These are phyloP conservation scores for Lottia scabra DNA, from an alignment of 2,888 invertebrate genomes.

Conservation along the genomic window DNA sequence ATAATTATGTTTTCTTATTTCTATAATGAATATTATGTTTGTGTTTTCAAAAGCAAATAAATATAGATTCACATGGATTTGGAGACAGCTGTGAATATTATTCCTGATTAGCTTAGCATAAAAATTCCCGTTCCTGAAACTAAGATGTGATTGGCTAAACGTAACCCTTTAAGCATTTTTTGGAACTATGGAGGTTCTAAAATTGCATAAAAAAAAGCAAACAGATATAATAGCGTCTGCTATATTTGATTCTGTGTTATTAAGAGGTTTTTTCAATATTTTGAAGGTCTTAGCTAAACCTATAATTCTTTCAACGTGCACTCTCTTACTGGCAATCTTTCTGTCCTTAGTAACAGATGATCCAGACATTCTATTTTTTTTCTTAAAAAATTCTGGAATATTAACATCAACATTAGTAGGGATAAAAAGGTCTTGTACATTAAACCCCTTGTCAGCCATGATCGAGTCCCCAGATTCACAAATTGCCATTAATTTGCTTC, in stretches of 20 bases:
- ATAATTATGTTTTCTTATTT: too few relatives aligned
- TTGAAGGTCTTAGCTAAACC: conserved; percentile 26
- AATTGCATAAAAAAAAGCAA: conserved; percentile 11
- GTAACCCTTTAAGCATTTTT: background rate
- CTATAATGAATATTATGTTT: too few relatives aligned
- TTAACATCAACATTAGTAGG: conserved; percentile 31
- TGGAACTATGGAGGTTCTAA: background rate
- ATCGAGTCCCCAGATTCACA: conserved; percentile 35
- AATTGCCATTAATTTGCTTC: conserved; percentile 16
- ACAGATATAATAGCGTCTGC: conserved; percentile 6
- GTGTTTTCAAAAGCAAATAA: too few relatives aligned
- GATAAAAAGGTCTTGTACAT: conserved; percentile 24
- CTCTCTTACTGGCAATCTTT: conserved; percentile 35
- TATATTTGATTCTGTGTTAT: background rate
- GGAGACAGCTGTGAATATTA: too few relatives aligned
- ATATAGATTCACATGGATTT: too few relatives aligned
- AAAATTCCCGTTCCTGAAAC: too few relatives aligned
- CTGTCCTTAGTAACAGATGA: conserved; percentile 26
- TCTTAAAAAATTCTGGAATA: conserved; percentile 39
- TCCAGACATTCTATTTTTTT: conserved; percentile 33
- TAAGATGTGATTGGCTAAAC: too few relatives aligned
- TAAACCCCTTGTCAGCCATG: conserved; percentile 22
- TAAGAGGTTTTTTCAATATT: conserved; percentile 11
- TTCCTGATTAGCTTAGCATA: too few relatives aligned
- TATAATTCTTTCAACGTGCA: conserved; percentile 39